These are phyloP conservation scores for Phaethornis superciliosus DNA, from an alignment of 2,113 vertebrate genomes.

Conservation along the genomic window DNA sequence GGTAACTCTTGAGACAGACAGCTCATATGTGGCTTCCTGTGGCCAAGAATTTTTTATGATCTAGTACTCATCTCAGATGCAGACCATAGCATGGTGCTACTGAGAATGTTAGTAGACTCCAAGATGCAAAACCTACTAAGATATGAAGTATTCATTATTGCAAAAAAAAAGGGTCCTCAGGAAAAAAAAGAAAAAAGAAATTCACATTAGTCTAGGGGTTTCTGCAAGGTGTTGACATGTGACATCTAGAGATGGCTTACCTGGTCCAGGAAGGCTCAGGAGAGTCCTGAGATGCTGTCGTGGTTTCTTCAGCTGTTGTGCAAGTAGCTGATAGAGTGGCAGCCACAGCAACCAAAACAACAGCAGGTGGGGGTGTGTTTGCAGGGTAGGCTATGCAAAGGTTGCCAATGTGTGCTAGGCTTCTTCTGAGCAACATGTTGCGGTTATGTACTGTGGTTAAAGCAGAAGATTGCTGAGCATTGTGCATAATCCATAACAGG, in stretches of 20 bases:
- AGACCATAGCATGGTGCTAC: neutral
- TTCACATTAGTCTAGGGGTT: neutral
- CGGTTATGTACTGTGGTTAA: neutral
- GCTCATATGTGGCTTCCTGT: neutral
- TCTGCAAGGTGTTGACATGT: neutral
- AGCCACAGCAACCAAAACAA: neutral
- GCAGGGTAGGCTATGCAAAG: neutral
- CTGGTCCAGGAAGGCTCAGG: neutral
- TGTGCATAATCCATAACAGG: neutral
- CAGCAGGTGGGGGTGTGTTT: neutral
- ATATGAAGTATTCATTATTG: neutral
- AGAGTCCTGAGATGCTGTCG: neutral
- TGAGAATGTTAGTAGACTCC: neutral
- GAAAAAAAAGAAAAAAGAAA: neutral
- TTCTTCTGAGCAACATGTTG: neutral
- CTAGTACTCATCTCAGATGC: neutral
- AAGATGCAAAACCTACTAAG: neutral
- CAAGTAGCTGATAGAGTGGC: neutral
- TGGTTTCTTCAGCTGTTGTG: neutral
- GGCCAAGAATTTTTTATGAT: neutral
- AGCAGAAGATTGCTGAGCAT: neutral
- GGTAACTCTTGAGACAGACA: neutral
- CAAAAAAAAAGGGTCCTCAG: neutral
- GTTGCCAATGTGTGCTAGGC: neutral
- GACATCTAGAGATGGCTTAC: neutral